Evolutionary conservation across 2,113 vertebrate genomes (phyloP).

Genomic region (Dryoscopus gambensis): DNA sequence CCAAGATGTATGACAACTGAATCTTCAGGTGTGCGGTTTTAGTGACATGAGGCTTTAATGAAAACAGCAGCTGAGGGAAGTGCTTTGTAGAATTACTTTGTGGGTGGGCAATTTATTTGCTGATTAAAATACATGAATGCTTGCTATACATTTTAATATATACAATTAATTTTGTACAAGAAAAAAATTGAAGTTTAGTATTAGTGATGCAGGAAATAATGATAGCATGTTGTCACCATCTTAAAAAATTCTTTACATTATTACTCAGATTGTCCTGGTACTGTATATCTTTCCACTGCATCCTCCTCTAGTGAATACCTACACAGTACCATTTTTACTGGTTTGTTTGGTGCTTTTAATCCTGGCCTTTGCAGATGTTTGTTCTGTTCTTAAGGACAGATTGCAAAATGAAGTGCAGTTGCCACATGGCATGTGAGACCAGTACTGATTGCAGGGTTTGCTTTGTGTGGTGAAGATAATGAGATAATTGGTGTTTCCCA

Average conservation of each 20-base stretch:
- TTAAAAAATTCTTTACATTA: neutral
- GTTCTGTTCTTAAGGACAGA: constrained; percentile 14
- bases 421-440: neutral
- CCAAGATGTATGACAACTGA: no score
- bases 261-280: neutral
- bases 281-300: neutral
- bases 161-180: neutral
- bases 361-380: neutral
- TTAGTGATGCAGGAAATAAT: neutral
- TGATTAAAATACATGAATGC: neutral
- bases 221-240: neutral
- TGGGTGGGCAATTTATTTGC: neutral
- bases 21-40: neutral
- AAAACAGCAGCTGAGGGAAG: neutral
- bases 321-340: neutral
- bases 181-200: neutral
- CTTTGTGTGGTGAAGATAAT: neutral
- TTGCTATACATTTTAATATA: neutral
- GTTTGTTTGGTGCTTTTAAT: neutral
- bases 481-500: constrained; percentile 4
- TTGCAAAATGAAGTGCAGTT: constrained; percentile 43
- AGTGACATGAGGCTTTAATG: neutral
- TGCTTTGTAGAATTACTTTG: neutral
- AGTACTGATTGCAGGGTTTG: neutral
- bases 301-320: neutral